These are phyloP conservation scores for Protodeltote pygarga DNA, from an alignment of 2,888 invertebrate species.

Conservation along the genomic window DNA sequence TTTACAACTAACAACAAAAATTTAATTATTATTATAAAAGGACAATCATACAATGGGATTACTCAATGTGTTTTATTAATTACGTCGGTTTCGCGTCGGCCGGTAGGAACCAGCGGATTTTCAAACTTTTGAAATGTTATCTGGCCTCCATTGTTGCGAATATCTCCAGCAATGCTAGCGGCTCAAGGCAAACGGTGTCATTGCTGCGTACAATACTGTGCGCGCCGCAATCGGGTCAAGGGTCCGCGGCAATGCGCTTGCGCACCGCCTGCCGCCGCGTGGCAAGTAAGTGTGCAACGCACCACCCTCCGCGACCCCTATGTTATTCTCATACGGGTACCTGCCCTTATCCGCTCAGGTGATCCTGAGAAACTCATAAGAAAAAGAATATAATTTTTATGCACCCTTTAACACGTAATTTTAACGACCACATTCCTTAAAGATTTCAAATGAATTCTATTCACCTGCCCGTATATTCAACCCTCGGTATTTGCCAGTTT, in stretches of 20 bases:
- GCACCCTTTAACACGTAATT: constrained; percentile 69
- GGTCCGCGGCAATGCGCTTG: constrained; percentile 69
- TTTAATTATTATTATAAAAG: constrained; percentile 47
- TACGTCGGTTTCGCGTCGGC: constrained; percentile 65
- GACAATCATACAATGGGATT: constrained; percentile 66
- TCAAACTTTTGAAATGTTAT: constrained; percentile 86
- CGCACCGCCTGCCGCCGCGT: constrained; percentile 50
- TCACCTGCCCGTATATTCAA: constrained; percentile 77
- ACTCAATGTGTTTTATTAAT: constrained; percentile 78
- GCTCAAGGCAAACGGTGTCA: constrained; percentile 86
- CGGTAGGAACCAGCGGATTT: constrained; percentile 80
- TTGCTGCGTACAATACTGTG: constrained; percentile 84
- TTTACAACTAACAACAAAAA: too few relatives aligned
- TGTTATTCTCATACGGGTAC: constrained; percentile 66
- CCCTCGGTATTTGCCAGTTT: constrained; percentile 61
- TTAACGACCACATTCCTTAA: constrained; percentile 69
- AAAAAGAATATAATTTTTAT: constrained; percentile 61
- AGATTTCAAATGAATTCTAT: constrained; percentile 67
- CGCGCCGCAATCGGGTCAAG: constrained; percentile 83
- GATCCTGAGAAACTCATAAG: constrained; percentile 59
- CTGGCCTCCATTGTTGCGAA: constrained; percentile 87
- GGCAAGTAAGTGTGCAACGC: constrained; percentile 20
- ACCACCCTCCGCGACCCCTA: constrained; percentile 44
- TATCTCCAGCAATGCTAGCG: constrained; percentile 86
- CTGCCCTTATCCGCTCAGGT: constrained; percentile 79